A percentile compares a stretch with the other conserved stretches of the same genome.
Conservation (phyloP, 2,888 invertebrate genomes). For the Tanytarsus gracilentus region DNA sequence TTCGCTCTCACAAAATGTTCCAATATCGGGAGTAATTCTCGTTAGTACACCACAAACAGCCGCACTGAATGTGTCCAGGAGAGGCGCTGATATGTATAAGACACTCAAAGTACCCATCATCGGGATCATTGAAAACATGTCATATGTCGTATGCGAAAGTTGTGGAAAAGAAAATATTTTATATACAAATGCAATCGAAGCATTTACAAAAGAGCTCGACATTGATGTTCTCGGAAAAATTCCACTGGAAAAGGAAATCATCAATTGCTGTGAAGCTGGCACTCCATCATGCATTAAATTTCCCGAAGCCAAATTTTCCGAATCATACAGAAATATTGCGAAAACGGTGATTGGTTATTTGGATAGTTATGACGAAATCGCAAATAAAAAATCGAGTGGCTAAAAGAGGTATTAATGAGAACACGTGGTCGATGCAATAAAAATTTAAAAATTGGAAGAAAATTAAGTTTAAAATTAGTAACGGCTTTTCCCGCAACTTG, state of each 20-base stretch:
- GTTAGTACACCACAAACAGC: conserved; percentile 90
- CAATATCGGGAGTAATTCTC: conserved; percentile 77
- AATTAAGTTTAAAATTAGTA: no score
- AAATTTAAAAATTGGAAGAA: no score
- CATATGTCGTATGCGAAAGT: conserved; percentile 62
- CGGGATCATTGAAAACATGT: conserved; percentile 91
- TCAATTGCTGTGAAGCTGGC: conserved; percentile 40
- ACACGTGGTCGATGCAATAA: background rate
- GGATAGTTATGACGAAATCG: background rate
- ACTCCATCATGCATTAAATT: conserved; percentile 38
- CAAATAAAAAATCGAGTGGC: background rate
- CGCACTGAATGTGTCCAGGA: conserved; percentile 73
- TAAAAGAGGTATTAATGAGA: background rate
- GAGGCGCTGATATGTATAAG: conserved; percentile 81
- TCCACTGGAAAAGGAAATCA: conserved; percentile 38
- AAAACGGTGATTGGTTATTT: conserved; percentile 9
- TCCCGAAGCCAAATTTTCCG: conserved; percentile 34
- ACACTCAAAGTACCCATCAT: conserved; percentile 73
- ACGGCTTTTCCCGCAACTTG: no score
- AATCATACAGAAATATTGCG: conserved; percentile 6
- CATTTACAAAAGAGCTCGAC: conserved; percentile 56
- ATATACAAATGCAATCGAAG: conserved; percentile 59
- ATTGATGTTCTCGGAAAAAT: conserved; percentile 55
- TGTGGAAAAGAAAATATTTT: conserved; percentile 65
- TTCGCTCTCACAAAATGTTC: conserved; percentile 80